Evolutionary conservation across 2,888 invertebrate genomes (phyloP).

Genomic region (Ectobius pallidus): DNA sequence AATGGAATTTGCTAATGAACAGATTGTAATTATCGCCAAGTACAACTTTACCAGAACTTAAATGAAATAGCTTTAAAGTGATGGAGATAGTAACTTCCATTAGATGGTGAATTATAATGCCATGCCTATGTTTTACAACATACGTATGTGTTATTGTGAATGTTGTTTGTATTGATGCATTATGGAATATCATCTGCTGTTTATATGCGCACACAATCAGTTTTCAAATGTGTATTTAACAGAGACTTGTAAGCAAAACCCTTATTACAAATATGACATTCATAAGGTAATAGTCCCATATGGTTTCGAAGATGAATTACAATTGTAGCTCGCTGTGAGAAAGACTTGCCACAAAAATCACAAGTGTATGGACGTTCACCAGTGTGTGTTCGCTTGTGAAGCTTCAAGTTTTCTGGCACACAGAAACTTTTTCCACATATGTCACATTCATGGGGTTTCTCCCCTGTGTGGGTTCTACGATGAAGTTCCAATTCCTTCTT

Average conservation of each 20-base stretch:
- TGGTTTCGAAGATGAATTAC: slow-evolving; percentile 53
- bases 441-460: slow-evolving; percentile 37
- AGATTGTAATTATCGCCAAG: too few species aligned
- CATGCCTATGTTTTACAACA: too few species aligned
- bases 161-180: too few species aligned
- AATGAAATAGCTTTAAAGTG: too few species aligned
- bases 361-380: slow-evolving; percentile 48
- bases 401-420: slow-evolving; percentile 47
- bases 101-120: too few species aligned
- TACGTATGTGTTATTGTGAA: too few species aligned
- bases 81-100: too few species aligned
- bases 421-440: slow-evolving; percentile 49
- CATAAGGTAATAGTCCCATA: slow-evolving; percentile 45
- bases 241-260: slow-evolving; percentile 45
- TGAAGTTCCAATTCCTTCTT: slow-evolving; percentile 28
- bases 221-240: slow-evolving; percentile 40
- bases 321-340: slow-evolving; percentile 53
- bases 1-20: too few species aligned
- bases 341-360: slow-evolving; percentile 50
- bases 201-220: too few species aligned
- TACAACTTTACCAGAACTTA: too few species aligned
- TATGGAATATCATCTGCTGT: too few species aligned
- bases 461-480: slow-evolving; percentile 35
- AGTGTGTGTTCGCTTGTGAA: slow-evolving; percentile 51
- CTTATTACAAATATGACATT: slow-evolving; percentile 24